Percentiles rank a stretch among this genome's conserved stretches.
Conservation (phyloP, 2,888 invertebrate species). For the Dendrolimus pini region DNA sequence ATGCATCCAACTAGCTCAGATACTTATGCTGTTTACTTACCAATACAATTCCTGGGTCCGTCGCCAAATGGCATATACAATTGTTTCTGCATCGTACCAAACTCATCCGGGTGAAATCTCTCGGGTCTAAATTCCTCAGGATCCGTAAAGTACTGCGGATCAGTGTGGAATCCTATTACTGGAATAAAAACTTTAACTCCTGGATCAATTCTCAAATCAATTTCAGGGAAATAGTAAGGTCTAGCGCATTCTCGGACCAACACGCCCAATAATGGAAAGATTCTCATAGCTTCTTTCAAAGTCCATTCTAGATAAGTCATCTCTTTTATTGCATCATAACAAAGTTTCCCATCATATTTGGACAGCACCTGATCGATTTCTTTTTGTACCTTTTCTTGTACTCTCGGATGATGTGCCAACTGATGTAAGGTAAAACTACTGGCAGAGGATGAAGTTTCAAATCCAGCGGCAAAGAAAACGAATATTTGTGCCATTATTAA, state of each 20-base stretch:
- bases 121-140: conserved; percentile 24
- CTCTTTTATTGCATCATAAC: conserved; percentile 32
- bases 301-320: conserved; percentile 29
- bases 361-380: conserved; percentile 35
- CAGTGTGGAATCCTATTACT: too few species aligned
- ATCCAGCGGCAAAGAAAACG: conserved; percentile 45
- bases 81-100: not conserved
- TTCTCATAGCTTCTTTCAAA: conserved; percentile 29
- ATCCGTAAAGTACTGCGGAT: conserved; percentile 17
- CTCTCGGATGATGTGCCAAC: conserved; percentile 40
- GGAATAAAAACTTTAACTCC: conserved; percentile 1
- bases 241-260: conserved; percentile 23
- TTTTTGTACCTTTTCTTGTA: conserved; percentile 34
- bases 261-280: conserved; percentile 27
- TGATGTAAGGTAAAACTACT: conserved; percentile 40
- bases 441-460: conserved; percentile 49
- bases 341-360: conserved; percentile 26
- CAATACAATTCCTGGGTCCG: too few species aligned
- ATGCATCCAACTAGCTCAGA: too few species aligned
- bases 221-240: conserved; percentile 17
- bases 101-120: conserved; percentile 18
- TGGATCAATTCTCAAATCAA: conserved; percentile 14
- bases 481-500: conserved; percentile 32
- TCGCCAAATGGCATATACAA: too few species aligned
- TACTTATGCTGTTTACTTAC: too few species aligned